Evolutionary conservation across 2,113 vertebrate species (phyloP), one percentile per base, ranked within the genome.

Genomic region (Scalopus aquaticus): DNA sequence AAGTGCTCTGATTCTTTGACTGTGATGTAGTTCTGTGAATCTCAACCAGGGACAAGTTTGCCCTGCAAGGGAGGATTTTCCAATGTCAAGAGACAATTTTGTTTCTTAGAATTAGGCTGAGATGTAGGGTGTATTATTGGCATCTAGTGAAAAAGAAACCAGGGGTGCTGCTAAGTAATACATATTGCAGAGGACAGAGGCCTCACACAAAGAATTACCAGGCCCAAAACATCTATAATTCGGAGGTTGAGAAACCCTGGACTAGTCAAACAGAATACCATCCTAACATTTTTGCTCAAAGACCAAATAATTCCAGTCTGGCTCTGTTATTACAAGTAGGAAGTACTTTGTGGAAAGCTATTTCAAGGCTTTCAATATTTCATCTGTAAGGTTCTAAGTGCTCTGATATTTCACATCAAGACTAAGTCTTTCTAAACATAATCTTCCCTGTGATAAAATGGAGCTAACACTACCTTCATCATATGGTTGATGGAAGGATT

Each of bases 161-260:
- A 72, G 1, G 0, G 1, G 64, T 37, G 3, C 2, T 67, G 24
- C 16, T 42, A 54, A 82, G 17, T 7, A 5, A 2, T 54, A 39
- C 4, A 2, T 19, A 26, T 6, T 10, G 5, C 4, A 58, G 15
- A 73, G 1, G 6, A 32, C 10, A 24, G 46, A 62, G 2, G 3
- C 15, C 3, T 32, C 3, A 7, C 49, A 20, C 11, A 1, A 37
- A 72, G n/a, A 42, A 67, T 39, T 46, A 20, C 9, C 6, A 64
- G 16, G 0, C 0, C 2, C 4, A 1, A 74, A 85, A 56, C n/a
- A 3, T 58, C 67, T 70, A 9, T 19, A 49, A 6, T 11, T 76
- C 22, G n/a, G 39, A 73, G 12, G 1, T 15, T 51, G 26, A 81
- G 65, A 64, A 76, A 49, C 0, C 9, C 16, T 76, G 20, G 5